phyloP scores from a whole-genome alignment of 2,113 vertebrate species.

The Percina caprodes region DNA sequence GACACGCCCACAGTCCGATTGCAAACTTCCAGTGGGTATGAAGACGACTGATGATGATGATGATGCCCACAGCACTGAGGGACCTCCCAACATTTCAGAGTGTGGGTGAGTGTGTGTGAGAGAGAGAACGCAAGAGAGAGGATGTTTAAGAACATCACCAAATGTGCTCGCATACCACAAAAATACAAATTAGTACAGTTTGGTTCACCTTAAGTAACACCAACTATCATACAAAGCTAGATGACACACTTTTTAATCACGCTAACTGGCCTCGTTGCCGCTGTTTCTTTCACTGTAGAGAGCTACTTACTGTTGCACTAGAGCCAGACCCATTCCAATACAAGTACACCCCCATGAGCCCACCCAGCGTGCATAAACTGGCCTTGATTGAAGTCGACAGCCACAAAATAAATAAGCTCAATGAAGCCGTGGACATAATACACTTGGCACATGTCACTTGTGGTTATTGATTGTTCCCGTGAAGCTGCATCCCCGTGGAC shows the following conservation, averaged over 20 bases:
- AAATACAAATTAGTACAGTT: slow-evolving; percentile 2
- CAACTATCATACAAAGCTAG: slow-evolving; percentile 16
- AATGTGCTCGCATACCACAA: background rate
- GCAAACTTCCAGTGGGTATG: slow-evolving; percentile 87
- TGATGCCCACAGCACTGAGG: slow-evolving; percentile 87
- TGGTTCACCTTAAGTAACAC: slow-evolving; percentile 2
- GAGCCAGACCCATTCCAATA: slow-evolving; percentile 20
- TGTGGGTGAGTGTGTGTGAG: slow-evolving; percentile 85
- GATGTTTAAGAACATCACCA: slow-evolving; percentile 23
- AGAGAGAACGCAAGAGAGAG: slow-evolving; percentile 7
- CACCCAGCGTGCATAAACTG: slow-evolving; percentile 57
- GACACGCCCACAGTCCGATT: slow-evolving; percentile 83
- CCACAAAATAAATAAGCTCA: slow-evolving; percentile 79
- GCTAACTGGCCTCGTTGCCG: slow-evolving; percentile 2
- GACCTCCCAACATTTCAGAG: slow-evolving; percentile 87
- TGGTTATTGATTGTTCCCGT: slow-evolving; percentile 76
- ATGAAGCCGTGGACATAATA: slow-evolving; percentile 78
- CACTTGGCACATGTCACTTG: slow-evolving; percentile 78
- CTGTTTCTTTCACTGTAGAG: background rate
- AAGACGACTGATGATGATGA: slow-evolving; percentile 87
- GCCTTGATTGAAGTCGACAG: slow-evolving; percentile 74
- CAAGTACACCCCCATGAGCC: slow-evolving; percentile 21
- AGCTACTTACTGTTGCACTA: slow-evolving; percentile 7
- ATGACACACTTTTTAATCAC: slow-evolving; percentile 26
- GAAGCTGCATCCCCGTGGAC: slow-evolving; percentile 55